Evolutionary conservation across 2,888 invertebrate genomes (phyloP).

Genomic region (Lobophora halterata): DNA sequence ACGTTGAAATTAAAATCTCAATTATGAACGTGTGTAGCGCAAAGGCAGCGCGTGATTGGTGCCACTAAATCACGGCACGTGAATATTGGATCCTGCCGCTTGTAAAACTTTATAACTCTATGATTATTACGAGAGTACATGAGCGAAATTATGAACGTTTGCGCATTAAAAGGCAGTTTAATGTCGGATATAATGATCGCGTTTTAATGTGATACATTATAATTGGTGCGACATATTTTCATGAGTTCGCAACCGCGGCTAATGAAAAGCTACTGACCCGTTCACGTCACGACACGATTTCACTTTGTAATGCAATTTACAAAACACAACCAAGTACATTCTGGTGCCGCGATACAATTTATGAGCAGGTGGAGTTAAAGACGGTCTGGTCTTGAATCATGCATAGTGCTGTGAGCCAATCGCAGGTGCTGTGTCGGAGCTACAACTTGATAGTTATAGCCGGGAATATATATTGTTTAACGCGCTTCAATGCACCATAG

Average conservation of each 20-base stretch:
- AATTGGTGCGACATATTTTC: constrained; percentile 8
- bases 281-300: no score
- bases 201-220: constrained; percentile 16
- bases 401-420: no score
- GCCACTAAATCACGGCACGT: constrained; percentile 29
- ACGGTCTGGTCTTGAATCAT: no score
- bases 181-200: constrained; percentile 10
- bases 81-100: constrained; percentile 28
- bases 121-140: constrained; percentile 20
- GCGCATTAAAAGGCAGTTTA: constrained; percentile 6
- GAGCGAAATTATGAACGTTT: constrained; percentile 8
- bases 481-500: no score
- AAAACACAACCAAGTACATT: no score
- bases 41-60: constrained; percentile 30
- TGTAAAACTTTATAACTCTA: constrained; percentile 30
- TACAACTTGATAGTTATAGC: no score
- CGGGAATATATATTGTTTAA: no score
- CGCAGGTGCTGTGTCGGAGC: no score
- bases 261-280: no score
- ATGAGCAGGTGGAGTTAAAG: no score
- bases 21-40: constrained; percentile 27
- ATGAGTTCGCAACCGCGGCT: constrained; percentile 6
- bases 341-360: no score
- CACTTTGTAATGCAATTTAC: no score
- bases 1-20: constrained; percentile 32